Conservation (phyloP, 1,140 invertebrate genomes). For the Bombus cullumanus region DNA sequence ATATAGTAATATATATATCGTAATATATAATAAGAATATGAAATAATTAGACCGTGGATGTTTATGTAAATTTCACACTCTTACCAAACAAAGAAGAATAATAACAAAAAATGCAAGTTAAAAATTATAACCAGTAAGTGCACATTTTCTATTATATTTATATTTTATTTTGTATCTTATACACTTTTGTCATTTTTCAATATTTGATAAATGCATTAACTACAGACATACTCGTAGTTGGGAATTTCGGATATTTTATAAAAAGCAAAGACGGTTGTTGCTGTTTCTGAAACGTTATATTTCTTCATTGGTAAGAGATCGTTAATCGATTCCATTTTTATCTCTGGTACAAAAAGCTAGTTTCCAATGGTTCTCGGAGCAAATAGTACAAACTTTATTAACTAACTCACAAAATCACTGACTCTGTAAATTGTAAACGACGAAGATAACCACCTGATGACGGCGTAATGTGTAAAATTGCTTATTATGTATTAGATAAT, state of each 20-base stretch:
- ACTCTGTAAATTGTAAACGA: conserved; percentile 30
- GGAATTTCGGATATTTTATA: neutral
- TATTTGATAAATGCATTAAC: no score
- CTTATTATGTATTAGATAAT: neutral
- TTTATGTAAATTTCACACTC: no score
- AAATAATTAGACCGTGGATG: no score
- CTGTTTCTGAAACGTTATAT: neutral
- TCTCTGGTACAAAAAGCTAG: conserved; percentile 3
- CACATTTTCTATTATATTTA: no score
- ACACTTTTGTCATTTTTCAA: no score
- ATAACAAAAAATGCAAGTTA: no score
- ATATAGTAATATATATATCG: no score
- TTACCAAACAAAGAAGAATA: no score
- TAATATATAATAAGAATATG: no score
- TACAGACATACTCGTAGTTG: neutral
- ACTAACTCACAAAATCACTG: conserved; percentile 24
- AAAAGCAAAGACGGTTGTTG: neutral
- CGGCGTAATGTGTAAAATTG: neutral
- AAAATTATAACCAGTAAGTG: no score
- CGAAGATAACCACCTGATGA: neutral
- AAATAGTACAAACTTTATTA: neutral
- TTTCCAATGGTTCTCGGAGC: conserved; percentile 1
- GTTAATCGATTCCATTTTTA: conserved; percentile 12
- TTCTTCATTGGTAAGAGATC: neutral
- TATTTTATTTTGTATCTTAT: no score